phyloP scores from a whole-genome alignment of 2,797 vertebrate genomes.

The Pachyuromys duprasi region DNA sequence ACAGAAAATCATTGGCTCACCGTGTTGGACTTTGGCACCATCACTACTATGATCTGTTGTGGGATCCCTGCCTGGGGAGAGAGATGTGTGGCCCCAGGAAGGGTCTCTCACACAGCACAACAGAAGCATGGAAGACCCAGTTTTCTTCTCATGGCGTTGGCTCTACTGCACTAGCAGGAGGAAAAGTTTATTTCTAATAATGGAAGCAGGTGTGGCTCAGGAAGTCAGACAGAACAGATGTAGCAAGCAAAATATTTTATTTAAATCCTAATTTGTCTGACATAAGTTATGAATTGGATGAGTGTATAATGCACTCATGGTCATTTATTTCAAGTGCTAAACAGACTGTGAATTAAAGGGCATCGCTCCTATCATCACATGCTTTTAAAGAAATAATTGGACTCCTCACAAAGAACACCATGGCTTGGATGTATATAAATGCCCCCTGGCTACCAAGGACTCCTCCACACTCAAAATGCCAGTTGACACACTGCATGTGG shows the following conservation, averaged over 20 bases:
- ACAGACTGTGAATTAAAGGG: slow-evolving; percentile 38
- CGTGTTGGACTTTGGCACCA: no score
- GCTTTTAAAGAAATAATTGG: slow-evolving; percentile 26
- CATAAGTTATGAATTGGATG: slow-evolving; percentile 50
- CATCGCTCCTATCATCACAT: neutral
- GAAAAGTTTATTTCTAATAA: slow-evolving; percentile 49
- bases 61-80: no score
- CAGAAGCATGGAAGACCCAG: neutral
- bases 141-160: neutral
- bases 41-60: neutral
- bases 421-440: neutral
- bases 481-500: neutral
- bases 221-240: slow-evolving; percentile 71
- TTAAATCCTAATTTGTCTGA: slow-evolving; percentile 56
- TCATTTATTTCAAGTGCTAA: slow-evolving; percentile 51
- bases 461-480: neutral
- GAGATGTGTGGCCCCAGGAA: neutral
- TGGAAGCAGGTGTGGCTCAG: slow-evolving; percentile 62
- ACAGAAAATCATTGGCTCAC: neutral
- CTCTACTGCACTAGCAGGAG: neutral
- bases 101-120: neutral
- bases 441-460: neutral
- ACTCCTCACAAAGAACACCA: neutral
- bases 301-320: slow-evolving; percentile 47
- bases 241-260: slow-evolving; percentile 51